Base-by-base conservation (phyloP, 1,140 invertebrate genomes). In the Leptinotarsa lineolata region DNA sequence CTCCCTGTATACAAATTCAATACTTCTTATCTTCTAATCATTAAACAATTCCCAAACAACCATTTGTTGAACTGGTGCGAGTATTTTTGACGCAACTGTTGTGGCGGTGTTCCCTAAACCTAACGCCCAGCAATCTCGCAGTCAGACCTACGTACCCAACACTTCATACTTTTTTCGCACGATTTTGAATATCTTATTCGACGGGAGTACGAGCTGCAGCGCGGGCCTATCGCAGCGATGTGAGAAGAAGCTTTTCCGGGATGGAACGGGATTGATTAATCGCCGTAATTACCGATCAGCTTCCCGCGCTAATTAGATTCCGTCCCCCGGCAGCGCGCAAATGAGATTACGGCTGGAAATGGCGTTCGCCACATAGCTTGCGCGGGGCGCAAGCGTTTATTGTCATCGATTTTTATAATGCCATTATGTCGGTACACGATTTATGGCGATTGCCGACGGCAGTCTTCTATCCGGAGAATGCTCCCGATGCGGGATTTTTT, bases 261-360 rank as follows among this genome's bases (percentile, higher is more conserved):
- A 81, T 80, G 74, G 81, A 78, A 82, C 79, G 73, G 80, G 79
- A 83, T 83, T 83, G 82, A 83, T 83, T 83, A 83, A 83, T 83
- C 79, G 81, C 78, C 79, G 81, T 83, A 83, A 83, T 83, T 84
- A 84, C 83, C 78, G 83, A 84, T 83, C 81, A 82, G 82, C 82
- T 84, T 82, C 83, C 80, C 76, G 78, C 79, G 83, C 83, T 84
- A 84, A 84, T 85, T 84, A 84, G 83, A 84, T 84, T 80, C 82
- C 76, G 81, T 80, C 79, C 81, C 81, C 81, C 77, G 75, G 81
- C 77, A 77, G 75, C 75, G 78, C 77, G 77, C 78, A 82, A 83
- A 83, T 80, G 81, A 83, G 81, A 82, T 83, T 81, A 83, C 78
- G 80, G 79, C 79, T 78, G 79, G 77, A 79, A 81, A 81, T 81